Evolutionary conservation across 2,797 vertebrate genomes (phyloP).

Genomic region (Epinephelus awoara): DNA sequence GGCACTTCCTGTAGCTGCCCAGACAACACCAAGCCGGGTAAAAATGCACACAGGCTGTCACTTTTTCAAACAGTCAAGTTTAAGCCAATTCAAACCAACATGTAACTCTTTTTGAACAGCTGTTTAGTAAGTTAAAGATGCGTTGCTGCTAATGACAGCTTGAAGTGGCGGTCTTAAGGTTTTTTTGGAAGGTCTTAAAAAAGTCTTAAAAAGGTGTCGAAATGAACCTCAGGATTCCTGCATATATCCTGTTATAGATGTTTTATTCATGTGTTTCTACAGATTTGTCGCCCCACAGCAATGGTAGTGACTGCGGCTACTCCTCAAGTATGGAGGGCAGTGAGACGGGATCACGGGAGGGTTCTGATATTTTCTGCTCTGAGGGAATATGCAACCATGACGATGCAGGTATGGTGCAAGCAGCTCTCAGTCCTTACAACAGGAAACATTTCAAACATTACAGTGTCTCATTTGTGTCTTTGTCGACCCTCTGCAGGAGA

Average conservation of each 20-base stretch:
- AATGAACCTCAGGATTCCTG: too few relatives aligned
- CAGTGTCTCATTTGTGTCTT: neutral
- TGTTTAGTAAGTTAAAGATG: too few relatives aligned
- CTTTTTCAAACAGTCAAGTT: neutral
- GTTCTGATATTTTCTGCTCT: conserved; percentile 95
- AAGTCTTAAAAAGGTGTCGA: too few relatives aligned
- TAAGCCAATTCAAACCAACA: too few relatives aligned
- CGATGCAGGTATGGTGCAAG: conserved; percentile 88
- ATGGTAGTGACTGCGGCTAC: conserved; percentile 95
- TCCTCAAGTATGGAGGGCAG: conserved; percentile 98
- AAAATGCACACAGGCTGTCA: neutral
- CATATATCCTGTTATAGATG: too few relatives aligned
- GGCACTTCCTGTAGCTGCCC: conserved; percentile 91
- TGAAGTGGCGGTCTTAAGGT: too few relatives aligned
- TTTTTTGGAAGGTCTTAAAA: too few relatives aligned
- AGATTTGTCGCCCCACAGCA: conserved; percentile 92
- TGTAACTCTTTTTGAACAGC: neutral
- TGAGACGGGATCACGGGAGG: conserved; percentile 93
- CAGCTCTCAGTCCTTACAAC: neutral
- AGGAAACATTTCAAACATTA: neutral
- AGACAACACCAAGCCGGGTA: conserved; percentile 91
- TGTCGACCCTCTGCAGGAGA: conserved; percentile 83
- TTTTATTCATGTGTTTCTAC: conserved; percentile 26
- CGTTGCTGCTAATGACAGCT: too few relatives aligned
- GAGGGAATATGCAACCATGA: conserved; percentile 98